A percentile compares a stretch with the other conserved stretches of the same genome.
phyloP scores from a whole-genome alignment of 2,797 vertebrate genomes.

The Leucoraja ocellata region DNA sequence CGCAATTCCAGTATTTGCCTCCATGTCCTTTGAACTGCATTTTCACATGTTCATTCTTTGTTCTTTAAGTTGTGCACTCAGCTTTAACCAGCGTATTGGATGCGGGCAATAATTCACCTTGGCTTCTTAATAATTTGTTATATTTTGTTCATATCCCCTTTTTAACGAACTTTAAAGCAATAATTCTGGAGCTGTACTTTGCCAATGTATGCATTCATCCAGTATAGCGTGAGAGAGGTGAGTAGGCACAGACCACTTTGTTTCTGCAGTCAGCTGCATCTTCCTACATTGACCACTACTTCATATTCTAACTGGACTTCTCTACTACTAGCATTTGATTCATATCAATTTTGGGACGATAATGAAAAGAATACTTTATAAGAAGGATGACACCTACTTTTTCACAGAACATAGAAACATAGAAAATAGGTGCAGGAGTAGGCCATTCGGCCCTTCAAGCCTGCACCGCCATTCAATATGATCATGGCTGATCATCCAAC shows the following conservation, averaged over 20 bases:
- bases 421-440: too few relatives aligned
- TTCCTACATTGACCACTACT: neutral
- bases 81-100: neutral
- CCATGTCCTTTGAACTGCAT: neutral
- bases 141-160: neutral
- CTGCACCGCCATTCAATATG: too few relatives aligned
- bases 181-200: too few relatives aligned
- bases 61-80: neutral
- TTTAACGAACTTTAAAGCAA: neutral
- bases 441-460: too few relatives aligned
- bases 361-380: neutral
- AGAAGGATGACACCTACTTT: neutral
- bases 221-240: neutral
- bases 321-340: neutral
- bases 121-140: neutral
- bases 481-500: too few relatives aligned
- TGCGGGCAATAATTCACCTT: neutral
- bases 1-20: neutral
- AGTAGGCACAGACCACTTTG: neutral
- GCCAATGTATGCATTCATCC: neutral
- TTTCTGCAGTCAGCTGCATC: neutral
- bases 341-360: neutral
- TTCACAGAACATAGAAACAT: neutral
- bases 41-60: neutral
- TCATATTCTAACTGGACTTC: neutral